Percentiles rank a stretch among this genome's conserved stretches.
Evolutionary conservation across 1,140 invertebrate species (phyloP).

Genomic region (Hypothenemus hampei): DNA sequence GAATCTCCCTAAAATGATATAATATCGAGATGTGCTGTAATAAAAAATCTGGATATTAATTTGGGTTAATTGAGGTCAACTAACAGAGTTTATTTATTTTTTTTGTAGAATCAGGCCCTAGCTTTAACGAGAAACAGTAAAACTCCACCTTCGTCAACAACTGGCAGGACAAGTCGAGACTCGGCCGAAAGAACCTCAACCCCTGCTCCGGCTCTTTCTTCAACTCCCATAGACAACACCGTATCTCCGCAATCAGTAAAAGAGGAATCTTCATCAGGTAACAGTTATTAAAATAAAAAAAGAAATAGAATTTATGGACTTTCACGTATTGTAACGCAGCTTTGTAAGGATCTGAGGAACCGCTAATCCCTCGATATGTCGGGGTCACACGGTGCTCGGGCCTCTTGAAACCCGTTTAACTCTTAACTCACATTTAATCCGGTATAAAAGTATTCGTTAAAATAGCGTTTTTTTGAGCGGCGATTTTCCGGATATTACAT

Average conservation of each 20-base stretch:
- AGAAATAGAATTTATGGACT: too few relatives aligned
- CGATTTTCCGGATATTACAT: neutral
- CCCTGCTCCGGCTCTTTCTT: conserved; percentile 49
- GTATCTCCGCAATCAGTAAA: conserved; percentile 45
- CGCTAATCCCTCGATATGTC: conserved; percentile 41
- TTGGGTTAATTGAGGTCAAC: conserved; percentile 11
- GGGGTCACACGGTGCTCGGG: conserved; percentile 34
- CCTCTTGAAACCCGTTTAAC: conserved; percentile 38
- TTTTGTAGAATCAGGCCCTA: conserved; percentile 58
- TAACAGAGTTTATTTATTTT: conserved; percentile 21
- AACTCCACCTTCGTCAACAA: conserved; percentile 47
- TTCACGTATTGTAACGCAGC: too few relatives aligned
- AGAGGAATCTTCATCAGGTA: conserved; percentile 40
- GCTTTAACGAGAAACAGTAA: conserved; percentile 54
- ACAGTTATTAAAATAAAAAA: too few relatives aligned
- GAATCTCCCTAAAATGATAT: too few relatives aligned
- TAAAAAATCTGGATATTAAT: conserved; percentile 14
- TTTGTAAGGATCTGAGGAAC: conserved; percentile 37
- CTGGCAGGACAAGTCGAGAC: conserved; percentile 36
- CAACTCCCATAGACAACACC: conserved; percentile 48
- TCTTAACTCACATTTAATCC: conserved; percentile 36
- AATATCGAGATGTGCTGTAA: too few relatives aligned
- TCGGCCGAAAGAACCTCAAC: conserved; percentile 51
- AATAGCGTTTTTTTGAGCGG: neutral
- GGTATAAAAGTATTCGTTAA: conserved; percentile 11